Conservation (phyloP, 1,140 invertebrate species). For the Littorina saxatilis region DNA sequence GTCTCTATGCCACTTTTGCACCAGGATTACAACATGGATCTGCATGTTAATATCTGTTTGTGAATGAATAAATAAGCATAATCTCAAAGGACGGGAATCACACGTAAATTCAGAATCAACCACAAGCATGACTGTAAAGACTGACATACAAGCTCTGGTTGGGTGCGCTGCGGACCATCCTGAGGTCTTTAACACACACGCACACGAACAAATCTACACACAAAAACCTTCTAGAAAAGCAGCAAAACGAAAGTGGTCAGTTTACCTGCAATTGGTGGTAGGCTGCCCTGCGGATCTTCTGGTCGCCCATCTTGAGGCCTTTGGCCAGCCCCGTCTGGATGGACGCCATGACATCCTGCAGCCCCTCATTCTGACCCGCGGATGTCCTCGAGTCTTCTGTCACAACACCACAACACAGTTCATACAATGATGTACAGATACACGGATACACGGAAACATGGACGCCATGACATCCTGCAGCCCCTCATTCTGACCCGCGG, state of each 20-base stretch:
- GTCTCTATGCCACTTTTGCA: not conserved
- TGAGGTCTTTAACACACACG: no score
- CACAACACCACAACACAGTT: not conserved
- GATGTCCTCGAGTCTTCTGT: no score
- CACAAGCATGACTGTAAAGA: not conserved
- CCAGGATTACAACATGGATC: not conserved
- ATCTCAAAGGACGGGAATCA: no score
- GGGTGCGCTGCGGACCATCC: no score
- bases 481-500: constrained; percentile 34
- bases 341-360: constrained; percentile 59
- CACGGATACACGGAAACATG: no score
- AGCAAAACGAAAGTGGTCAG: no score
- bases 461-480: constrained; percentile 58
- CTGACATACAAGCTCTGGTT: no score
- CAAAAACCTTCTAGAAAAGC: no score
- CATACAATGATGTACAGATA: no score
- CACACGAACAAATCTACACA: not conserved
- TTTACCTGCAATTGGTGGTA: constrained; percentile 56
- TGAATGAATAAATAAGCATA: no score
- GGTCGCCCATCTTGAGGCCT: constrained; percentile 53
- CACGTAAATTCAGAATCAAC: not conserved
- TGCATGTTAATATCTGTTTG: no score
- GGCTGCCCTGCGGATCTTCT: constrained; percentile 46
- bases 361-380: constrained; percentile 33
- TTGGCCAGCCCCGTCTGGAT: constrained; percentile 55